Conservation (phyloP, 2,113 vertebrate species). For the Cyanoliseus patagonus region DNA sequence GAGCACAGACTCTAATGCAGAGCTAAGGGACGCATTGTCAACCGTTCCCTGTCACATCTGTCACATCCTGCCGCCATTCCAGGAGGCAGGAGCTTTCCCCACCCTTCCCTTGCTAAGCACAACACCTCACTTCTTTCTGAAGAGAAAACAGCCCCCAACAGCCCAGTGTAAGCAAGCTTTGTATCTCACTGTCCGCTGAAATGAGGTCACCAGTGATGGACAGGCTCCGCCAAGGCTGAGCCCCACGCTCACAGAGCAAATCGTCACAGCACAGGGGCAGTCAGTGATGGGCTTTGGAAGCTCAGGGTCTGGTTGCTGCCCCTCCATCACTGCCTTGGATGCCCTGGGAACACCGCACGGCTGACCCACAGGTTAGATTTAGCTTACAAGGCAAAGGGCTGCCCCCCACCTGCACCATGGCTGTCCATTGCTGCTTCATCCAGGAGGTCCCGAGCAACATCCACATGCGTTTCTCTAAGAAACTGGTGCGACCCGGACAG, state of each 20-base stretch:
- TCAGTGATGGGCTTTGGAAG: background rate
- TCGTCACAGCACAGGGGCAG: background rate
- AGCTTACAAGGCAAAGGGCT: background rate
- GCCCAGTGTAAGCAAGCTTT: background rate
- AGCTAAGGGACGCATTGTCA: background rate
- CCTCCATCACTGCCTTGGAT: background rate
- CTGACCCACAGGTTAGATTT: background rate
- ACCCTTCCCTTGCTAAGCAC: background rate
- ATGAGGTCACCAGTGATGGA: background rate
- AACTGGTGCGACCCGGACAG: accelerated
- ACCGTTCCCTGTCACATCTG: too few species aligned
- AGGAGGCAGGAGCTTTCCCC: background rate
- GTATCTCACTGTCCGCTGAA: accelerated
- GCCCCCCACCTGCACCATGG: accelerated
- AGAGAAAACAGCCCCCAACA: background rate
- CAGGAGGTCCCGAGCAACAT: background rate
- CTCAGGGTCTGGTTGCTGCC: accelerated
- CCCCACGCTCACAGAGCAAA: background rate
- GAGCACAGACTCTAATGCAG: background rate
- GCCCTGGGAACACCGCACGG: accelerated
- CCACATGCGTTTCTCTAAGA: background rate
- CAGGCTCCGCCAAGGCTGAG: background rate
- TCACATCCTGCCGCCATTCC: background rate
- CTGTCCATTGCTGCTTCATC: background rate
- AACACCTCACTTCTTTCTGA: background rate